These are phyloP conservation scores for Hoplodrina blanda DNA, from an alignment of 2,888 invertebrate species.

Conservation along the genomic window DNA sequence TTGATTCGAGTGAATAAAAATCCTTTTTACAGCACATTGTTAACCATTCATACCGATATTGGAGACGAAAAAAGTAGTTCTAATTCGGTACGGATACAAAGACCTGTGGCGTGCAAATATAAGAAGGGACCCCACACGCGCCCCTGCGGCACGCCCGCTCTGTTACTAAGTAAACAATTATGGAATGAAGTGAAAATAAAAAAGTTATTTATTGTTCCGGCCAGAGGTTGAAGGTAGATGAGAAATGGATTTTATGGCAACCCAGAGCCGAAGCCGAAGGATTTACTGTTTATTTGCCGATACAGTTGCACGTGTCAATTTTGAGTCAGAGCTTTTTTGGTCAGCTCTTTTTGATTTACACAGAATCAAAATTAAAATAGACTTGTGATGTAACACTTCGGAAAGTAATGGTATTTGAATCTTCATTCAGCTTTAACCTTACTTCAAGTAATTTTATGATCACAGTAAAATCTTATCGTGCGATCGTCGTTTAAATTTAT, in stretches of 20 bases:
- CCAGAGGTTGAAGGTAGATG: conserved; percentile 72
- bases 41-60: conserved; percentile 47
- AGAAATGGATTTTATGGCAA: conserved; percentile 58
- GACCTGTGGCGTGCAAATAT: conserved; percentile 69
- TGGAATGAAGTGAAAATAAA: conserved; percentile 71
- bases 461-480: conserved; percentile 18
- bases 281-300: conserved; percentile 61
- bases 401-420: not conserved
- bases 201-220: conserved; percentile 78
- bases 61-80: conserved; percentile 52
- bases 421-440: conserved; percentile 6
- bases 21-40: conserved; percentile 55
- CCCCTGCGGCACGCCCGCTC: conserved; percentile 70
- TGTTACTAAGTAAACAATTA: conserved; percentile 77
- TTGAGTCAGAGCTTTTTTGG: conserved; percentile 14
- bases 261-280: conserved; percentile 40
- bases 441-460: conserved; percentile 18
- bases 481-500: conserved; percentile 46
- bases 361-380: not conserved
- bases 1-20: conserved; percentile 44
- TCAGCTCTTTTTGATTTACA: conserved; percentile 3
- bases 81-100: conserved; percentile 65
- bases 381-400: conserved; percentile 4
- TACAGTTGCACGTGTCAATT: conserved; percentile 56
- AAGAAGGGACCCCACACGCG: conserved; percentile 64